Evolutionary conservation across 2,797 vertebrate species (phyloP), one percentile per base, ranked within the genome.

Genomic region (Phylloscopus collybita): DNA sequence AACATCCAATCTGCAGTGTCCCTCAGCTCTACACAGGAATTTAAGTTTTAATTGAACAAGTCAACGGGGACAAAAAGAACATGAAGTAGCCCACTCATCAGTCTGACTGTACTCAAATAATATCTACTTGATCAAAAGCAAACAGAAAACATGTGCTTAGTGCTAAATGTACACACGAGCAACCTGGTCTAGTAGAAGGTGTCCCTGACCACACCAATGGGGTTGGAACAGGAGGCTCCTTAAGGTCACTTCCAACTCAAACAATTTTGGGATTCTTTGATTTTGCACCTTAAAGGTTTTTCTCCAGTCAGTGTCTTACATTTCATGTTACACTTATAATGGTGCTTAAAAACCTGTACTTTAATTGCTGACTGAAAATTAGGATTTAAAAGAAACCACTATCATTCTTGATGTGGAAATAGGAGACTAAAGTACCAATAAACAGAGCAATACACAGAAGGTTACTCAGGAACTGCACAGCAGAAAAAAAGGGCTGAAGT

Each of bases 21-120:
- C 72, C 71, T 94, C 89, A 95, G 81, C 75, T 82, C 90, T n/a
- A n/a, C 3, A 2, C 1, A 26, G 69, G 78, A 88, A 73, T 82
- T 96, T 82, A 79, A 71, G 61, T 92, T 72, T 75, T 92, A 94
- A 97, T 10, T 91, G 86, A 95, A 96, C 85, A 75, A n/a, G 44
- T 15, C 85, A 75, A 18, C 5, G 10, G 81, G 81, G 40, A 84
- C 47, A 67, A 93, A 83, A 85, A 94, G 94, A 38, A 0, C 62
- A 66, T 5, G 74, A 86, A 88, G 65, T 80, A 96, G 74, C 88
- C 71, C 44, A 70, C 88, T 88, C 74, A 88, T 85, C 92, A 93
- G 78, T 84, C 78, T 82, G 92, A 94, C 64, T 57, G 92, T 5
- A 10, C 45, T 88, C 79, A 73, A 95, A 90, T 74, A 94, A 97